Evolutionary conservation across 1,140 invertebrate species (phyloP), one percentile per base, ranked within the genome.

Genomic region (Temnothorax curvispinosus): DNA sequence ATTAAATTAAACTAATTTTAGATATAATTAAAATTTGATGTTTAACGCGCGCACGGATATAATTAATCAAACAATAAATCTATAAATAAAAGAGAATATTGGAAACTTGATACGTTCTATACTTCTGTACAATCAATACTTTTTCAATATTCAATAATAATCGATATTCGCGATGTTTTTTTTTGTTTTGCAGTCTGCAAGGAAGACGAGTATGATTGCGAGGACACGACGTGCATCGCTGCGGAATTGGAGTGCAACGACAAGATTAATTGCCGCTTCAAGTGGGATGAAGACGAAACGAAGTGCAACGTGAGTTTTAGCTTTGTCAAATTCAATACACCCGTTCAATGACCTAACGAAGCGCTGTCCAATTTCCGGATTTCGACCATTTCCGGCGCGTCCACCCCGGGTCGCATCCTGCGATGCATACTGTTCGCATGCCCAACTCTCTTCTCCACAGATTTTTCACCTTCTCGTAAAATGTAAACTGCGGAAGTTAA

Each of bases 211-310:
- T 98, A 97, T 93, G 97, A 98, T 94, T 98, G 98, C 92, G 97
- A 98, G 92, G 98, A 99, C 92, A 96, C 97, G 47, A 98, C 97
- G 0, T 99, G 98, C 94, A 99, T 99, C 74, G 96, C 96, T 15
- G 90, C 88, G 0, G 91, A 95, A 0, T 95, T 99, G n/a, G 95
- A 94, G 81, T 99, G 98, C 92, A 98, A 99, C 93, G 93, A 94
- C 0, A 95, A 96, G 60, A 96, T 96, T 72, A 98, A 99, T 93
- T 99, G 98, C 93, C 96, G 98, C 88, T 97, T 98, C 92, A 96
- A 97, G 65, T 98, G 97, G 95, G 98, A 99, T 93, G 98, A 99
- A 94, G 96, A 97, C 69, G 94, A 94, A 1, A 96, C 97, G 86
- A 94, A 96, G 74, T 98, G 97, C 92, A 92, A 95, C 90, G 97